Percentiles rank a stretch among this genome's conserved stretches.
phyloP scores from a whole-genome alignment of 2,888 invertebrate genomes.

The Steromphala cineraria region DNA sequence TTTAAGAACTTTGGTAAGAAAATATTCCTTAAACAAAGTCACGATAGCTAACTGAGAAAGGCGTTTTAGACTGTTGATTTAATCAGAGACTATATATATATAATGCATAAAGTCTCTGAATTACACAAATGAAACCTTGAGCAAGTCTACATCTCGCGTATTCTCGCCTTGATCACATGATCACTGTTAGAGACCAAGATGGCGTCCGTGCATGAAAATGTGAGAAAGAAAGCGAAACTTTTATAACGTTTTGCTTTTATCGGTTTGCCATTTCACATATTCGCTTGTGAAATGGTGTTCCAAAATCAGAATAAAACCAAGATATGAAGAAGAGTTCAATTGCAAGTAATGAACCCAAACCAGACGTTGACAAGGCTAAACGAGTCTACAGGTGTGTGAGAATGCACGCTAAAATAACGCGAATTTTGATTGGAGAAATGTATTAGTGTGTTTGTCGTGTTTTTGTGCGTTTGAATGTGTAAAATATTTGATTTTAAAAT shows the following conservation, averaged over 20 bases:
- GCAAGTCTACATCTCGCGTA: constrained; percentile 29
- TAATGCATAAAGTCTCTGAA: too few species aligned
- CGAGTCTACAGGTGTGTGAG: constrained; percentile 62
- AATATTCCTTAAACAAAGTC: too few species aligned
- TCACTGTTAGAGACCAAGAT: constrained; percentile 33
- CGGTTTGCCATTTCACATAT: constrained; percentile 13
- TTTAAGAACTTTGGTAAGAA: too few species aligned
- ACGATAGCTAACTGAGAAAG: too few species aligned
- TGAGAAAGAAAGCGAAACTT: constrained; percentile 14
- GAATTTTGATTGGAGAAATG: too few species aligned
- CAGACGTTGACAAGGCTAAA: constrained; percentile 68
- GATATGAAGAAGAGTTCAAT: constrained; percentile 60
- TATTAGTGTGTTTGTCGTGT: too few species aligned
- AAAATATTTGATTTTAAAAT: too few species aligned
- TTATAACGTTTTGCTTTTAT: constrained; percentile 9
- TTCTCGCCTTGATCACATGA: constrained; percentile 32
- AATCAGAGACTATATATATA: too few species aligned
- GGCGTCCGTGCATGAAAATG: constrained; percentile 16
- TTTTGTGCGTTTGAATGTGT: too few species aligned
- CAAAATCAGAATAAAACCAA: constrained; percentile 25
- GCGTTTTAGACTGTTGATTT: too few species aligned
- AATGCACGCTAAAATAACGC: too few species aligned
- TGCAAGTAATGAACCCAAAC: constrained; percentile 58
- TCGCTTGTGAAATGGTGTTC: constrained; percentile 16
- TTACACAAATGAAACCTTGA: too few species aligned